phyloP scores from a whole-genome alignment of 2,888 invertebrate genomes.

The Lepidocyrtinus sp. region DNA sequence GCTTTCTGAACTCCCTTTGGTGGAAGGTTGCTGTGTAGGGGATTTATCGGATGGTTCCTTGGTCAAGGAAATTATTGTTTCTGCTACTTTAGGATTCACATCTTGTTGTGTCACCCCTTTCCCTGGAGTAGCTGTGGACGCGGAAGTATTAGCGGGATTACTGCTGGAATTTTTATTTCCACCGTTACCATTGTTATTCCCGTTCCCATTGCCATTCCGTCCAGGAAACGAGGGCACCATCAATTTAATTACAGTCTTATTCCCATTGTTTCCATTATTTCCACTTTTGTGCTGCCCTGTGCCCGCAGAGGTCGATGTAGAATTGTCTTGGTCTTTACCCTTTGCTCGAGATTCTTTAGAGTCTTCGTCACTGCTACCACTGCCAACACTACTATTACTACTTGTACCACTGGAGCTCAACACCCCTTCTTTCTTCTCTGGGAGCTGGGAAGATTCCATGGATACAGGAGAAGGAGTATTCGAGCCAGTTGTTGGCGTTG shows the following conservation, averaged over 20 bases:
- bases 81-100: neutral
- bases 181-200: conserved; percentile 23
- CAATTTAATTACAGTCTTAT: conserved; percentile 64
- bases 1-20: conserved; percentile 16
- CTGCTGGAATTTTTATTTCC: conserved; percentile 7
- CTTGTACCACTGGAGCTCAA: neutral
- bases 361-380: conserved; percentile 20
- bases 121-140: conserved; percentile 30
- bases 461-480: neutral
- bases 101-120: conserved; percentile 30
- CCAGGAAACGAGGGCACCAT: conserved; percentile 56
- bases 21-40: neutral
- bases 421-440: neutral
- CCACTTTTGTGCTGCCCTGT: neutral
- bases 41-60: conserved; percentile 17
- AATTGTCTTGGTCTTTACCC: conserved; percentile 5
- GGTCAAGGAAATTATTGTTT: neutral
- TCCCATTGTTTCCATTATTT: conserved; percentile 19
- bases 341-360: neutral
- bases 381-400: neutral
- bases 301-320: conserved; percentile 8
- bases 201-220: conserved; percentile 28
- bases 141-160: conserved; percentile 35
- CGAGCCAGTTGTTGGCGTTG: neutral
- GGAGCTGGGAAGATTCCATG: neutral